Evolutionary conservation across 2,888 invertebrate species (phyloP), one percentile per base, ranked within the genome.

Genomic region (Helobdella robusta): DNA sequence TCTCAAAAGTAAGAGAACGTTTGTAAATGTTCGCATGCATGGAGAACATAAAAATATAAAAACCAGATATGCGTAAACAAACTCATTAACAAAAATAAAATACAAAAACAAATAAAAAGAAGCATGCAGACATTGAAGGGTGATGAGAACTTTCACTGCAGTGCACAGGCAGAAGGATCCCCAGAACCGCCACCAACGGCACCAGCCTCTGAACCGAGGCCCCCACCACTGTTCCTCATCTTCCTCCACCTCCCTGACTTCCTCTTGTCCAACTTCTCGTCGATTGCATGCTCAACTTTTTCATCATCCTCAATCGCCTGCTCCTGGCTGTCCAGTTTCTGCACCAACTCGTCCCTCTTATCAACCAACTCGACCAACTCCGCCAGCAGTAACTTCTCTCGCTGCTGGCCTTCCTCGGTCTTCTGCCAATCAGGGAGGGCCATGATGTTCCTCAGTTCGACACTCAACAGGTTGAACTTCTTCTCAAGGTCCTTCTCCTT

Each of bases 361-460:
- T 95, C 92, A 20, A 95, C 95, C 70, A 94, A 91, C 36, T 86
- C 86, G 50, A 95, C 86, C 71, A 95, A 81, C 78, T 95, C 93
- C 76, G 91, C 87, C 63, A 95, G 82, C 59, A 95, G 82, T 66
- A 91, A 82, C 70, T 89, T 85, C 80, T 95, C 94, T 62, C 93
- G 83, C 32, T 88, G 83, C 75, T 89, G 87, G 83, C 93, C 91
- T 36, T 89, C 91, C 68, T 92, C 88, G 0, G 92, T 91, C 82
- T 95, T 95, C 72, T 90, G 85, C 91, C 92, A 93, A 79, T 94
- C 93, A 81, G 94, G 93, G n/a, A 94, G 89, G 0, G 87, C 87
- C 65, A 93, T 84, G 66, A 92, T 91, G 68, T 87, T 86, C 8
- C 93, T 83, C 64, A 95, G 82, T 79, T 95, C 94, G 32, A 87